Evolutionary conservation across 2,797 vertebrate genomes (phyloP), one percentile per base, ranked within the genome.

Genomic region (Scolopax rusticola): DNA sequence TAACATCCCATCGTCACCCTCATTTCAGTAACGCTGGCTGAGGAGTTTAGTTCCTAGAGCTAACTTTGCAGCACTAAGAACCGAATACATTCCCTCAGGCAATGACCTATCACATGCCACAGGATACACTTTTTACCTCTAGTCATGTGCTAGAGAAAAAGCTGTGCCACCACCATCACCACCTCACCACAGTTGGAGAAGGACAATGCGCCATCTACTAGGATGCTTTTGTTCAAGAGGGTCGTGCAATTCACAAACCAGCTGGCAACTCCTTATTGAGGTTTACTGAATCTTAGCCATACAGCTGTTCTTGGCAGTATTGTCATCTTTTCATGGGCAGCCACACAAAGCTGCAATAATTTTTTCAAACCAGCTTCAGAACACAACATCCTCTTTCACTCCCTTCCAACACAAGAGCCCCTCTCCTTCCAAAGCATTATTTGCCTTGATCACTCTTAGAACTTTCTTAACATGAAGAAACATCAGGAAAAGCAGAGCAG

Each of bases 191-290:
- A 74, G 53, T 0, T 68, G 57, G 20, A 89, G 3, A 11, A 92
- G 23, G 36, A 88, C 50, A 30, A 61, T 0, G 6, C 54, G 33
- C 61, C 65, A 84, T 65, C 61, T 47, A 90, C 8, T 15, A 74
- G 14, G 50, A 76, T 33, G 38, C 25, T 70, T 81, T 30, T 38
- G 33, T 68, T 27, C 60, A 74, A 83, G 48, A 84, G 0, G 0
- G 38, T 74, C 19, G 45, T 17, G 32, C 68, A 79, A 69, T 45
- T 83, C 71, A 60, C 45, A 70, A 69, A 87, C 38, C 74, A 87
- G 64, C 69, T 92, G 74, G 79, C 90, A 90, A 84, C 19, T 71
- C 50, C 64, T 82, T 70, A 85, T 6, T 59, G 63, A 74, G 48
- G 32, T 85, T 89, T 64, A 77, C 33, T 75, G 57, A 84, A 65